Evolutionary conservation across 2,797 vertebrate species (phyloP), one percentile per base, ranked within the genome.

Genomic region (Smutsia temminckii): DNA sequence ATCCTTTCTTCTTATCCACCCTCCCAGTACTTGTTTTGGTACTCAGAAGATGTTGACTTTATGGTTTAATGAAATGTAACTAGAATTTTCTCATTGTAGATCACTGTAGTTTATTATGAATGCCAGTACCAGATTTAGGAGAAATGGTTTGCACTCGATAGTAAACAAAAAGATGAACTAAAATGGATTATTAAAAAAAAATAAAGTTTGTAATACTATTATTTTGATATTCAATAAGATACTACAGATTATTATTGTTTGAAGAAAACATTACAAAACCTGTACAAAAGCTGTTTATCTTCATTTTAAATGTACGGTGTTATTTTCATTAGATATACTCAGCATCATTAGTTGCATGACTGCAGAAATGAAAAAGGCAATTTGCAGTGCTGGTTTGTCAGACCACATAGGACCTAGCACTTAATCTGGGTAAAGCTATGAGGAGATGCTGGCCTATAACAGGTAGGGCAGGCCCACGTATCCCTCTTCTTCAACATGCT

Each of bases 351-450:
- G 9, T 37, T 37, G 20, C 10, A 23, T 66, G 42, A 71, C 37
- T 78, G n/a, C 37, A 91, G 79, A 93, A 97, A 91, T 34, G 40
- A 80, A 69, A 79, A 94, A 85, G 92, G 40, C 63, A 92, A 87
- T 72, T 93, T 81, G 17, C n/a, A 83, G 7, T 16, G 46, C 89
- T 97, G 90, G 85, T 96, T 98, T 97, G 85, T 91, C 87, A 96
- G 23, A 71, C 12, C 4, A 5, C 57, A 23, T 0, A 2, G 96
- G 95, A 97, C 66, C 55, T 96, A 96, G 68, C 66, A 68, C 97
- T 97, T 97, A 71, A 37, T 90, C 85, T 94, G 55, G 83, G 86
- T 61, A 37, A 93, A 89, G 10, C 59, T 34, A 5, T 57, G 75
- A 95, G 89, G 92, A 87, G 68, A 91, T 94, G 59, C 93, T 93